These are phyloP conservation scores for Barypeithes pellucidus DNA, from an alignment of 2,888 invertebrate species.

Conservation along the genomic window DNA sequence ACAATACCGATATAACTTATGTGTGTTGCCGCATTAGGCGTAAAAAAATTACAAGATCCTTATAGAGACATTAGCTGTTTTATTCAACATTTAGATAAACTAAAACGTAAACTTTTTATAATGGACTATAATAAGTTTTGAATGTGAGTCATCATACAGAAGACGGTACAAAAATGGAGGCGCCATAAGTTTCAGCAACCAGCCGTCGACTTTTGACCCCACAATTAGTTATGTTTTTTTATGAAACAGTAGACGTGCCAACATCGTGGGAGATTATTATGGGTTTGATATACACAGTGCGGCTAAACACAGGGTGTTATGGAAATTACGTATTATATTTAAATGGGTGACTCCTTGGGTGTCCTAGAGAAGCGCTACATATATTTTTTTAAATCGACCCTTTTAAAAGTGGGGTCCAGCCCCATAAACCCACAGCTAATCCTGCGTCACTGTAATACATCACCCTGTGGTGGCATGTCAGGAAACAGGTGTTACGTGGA, in stretches of 20 bases:
- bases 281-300: neutral
- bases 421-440: too few species aligned
- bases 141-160: conserved; percentile 27
- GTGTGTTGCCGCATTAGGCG: conserved; percentile 25
- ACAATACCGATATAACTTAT: conserved; percentile 6
- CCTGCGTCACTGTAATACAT: too few species aligned
- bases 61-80: conserved; percentile 28
- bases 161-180: conserved; percentile 29
- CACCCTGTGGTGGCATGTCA: too few species aligned
- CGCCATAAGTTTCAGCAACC: conserved; percentile 26
- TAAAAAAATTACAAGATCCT: conserved; percentile 22
- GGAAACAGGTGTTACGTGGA: too few species aligned
- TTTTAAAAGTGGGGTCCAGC: too few species aligned
- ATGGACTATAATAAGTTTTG: neutral
- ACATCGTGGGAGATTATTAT: conserved; percentile 26
- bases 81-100: conserved; percentile 12
- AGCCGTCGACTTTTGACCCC: conserved; percentile 22
- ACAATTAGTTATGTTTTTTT: conserved; percentile 26
- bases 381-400: too few species aligned
- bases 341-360: too few species aligned
- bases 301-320: neutral
- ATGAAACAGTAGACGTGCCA: conserved; percentile 17
- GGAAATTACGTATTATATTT: too few species aligned
- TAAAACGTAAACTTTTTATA: neutral
- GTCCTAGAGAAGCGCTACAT: too few species aligned